phyloP scores from a whole-genome alignment of 2,888 invertebrate genomes.

The Mamestra brassicae region DNA sequence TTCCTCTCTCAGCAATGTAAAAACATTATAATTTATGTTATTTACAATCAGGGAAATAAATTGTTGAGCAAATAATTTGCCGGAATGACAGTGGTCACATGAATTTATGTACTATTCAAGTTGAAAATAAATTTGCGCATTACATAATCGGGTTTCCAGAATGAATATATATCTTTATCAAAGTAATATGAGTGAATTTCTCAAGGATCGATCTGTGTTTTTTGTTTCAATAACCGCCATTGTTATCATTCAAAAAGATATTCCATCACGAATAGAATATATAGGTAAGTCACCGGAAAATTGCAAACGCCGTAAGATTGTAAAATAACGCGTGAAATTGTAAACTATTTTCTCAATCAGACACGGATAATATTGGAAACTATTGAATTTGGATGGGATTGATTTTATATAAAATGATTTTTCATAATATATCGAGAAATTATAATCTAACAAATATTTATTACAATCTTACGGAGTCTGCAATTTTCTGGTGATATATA shows the following conservation, averaged over 20 bases:
- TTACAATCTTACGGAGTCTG: too few relatives aligned
- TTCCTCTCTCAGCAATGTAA: not conserved
- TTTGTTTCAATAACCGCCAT: not conserved
- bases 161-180: not conserved
- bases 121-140: not conserved
- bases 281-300: too few relatives aligned
- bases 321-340: too few relatives aligned
- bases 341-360: too few relatives aligned
- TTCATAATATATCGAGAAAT: too few relatives aligned
- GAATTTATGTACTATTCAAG: not conserved
- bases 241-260: constrained; percentile 2
- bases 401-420: too few relatives aligned
- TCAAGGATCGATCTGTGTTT: not conserved
- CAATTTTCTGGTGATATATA: not conserved
- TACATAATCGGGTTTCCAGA: too few relatives aligned
- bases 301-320: too few relatives aligned
- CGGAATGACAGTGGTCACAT: not conserved
- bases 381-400: too few relatives aligned
- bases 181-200: not conserved
- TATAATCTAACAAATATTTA: too few relatives aligned
- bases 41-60: not conserved
- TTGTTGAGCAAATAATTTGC: not conserved
- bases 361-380: too few relatives aligned
- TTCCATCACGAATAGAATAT: not conserved
- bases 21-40: not conserved